Evolutionary conservation across 2,797 vertebrate genomes (phyloP).

Genomic region (Numenius phaeopus): DNA sequence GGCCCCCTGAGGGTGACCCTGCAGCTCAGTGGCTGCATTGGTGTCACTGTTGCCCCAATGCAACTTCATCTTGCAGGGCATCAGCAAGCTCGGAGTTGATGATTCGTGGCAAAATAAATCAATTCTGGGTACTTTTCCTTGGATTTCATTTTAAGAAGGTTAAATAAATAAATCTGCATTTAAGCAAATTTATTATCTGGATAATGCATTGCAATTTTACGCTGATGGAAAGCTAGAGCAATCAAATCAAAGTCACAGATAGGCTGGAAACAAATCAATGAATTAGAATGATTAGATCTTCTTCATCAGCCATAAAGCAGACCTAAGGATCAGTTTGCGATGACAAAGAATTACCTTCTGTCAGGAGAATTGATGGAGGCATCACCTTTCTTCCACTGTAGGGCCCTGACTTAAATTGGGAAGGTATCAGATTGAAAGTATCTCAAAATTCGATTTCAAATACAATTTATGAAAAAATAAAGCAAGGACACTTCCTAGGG

Average conservation of each 20-base stretch:
- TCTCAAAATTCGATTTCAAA: neutral
- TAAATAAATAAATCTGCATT: slow-evolving; percentile 2
- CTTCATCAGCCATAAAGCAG: neutral
- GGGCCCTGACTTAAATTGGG: neutral
- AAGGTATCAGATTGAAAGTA: neutral
- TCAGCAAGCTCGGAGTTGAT: neutral
- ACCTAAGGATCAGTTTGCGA: neutral
- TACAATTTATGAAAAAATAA: neutral
- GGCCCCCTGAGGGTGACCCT: neutral
- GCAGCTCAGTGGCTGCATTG: accelerated
- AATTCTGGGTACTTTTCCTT: neutral
- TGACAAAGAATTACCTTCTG: neutral
- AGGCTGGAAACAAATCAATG: neutral
- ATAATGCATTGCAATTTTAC: neutral
- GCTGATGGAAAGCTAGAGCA: neutral
- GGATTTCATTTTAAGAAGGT: neutral
- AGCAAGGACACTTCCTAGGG: neutral
- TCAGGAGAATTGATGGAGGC: neutral
- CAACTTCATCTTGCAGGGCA: accelerated
- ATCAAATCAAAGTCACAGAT: neutral
- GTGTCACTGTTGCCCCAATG: neutral
- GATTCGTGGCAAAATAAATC: neutral
- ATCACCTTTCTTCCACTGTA: neutral
- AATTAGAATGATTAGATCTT: neutral
- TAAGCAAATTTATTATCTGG: neutral